Percentiles rank a stretch among this genome's conserved stretches.
phyloP scores from a whole-genome alignment of 2,888 invertebrate species.

The Synergus gifuensis region DNA sequence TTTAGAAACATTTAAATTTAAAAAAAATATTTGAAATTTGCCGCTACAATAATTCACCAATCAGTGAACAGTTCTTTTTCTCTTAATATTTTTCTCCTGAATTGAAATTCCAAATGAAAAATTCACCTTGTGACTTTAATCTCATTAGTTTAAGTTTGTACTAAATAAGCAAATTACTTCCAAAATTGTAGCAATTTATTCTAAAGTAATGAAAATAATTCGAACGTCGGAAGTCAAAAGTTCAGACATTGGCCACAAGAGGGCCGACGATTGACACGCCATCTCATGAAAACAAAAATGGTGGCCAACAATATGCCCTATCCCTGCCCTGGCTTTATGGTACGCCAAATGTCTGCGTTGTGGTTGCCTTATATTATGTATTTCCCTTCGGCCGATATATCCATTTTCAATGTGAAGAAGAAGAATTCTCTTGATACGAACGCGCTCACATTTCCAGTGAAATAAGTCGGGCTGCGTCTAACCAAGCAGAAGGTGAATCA shows the following conservation, averaged over 20 bases:
- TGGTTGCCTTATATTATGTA: constrained; percentile 72
- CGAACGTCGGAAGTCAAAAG: background rate
- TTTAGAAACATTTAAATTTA: background rate
- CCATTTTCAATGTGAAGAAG: constrained; percentile 68
- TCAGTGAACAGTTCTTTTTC: background rate
- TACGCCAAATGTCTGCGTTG: constrained; percentile 74
- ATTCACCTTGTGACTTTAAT: background rate
- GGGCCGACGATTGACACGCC: constrained; percentile 61
- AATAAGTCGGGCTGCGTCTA: constrained; percentile 52
- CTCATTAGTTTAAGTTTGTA: background rate
- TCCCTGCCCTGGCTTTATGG: constrained; percentile 73
- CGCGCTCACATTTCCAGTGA: constrained; percentile 63
- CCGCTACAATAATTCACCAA: background rate
- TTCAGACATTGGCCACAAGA: background rate
- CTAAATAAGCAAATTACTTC: background rate
- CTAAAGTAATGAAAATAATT: background rate
- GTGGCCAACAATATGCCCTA: constrained; percentile 75
- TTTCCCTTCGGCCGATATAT: constrained; percentile 68
- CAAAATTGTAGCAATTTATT: background rate
- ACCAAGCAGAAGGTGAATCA: constrained; percentile 68
- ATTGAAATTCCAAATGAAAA: background rate
- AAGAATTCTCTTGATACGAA: constrained; percentile 62
- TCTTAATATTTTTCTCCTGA: background rate
- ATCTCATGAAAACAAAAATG: constrained; percentile 76
- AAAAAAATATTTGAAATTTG: background rate